These are phyloP conservation scores for Nephila pilipes DNA, from an alignment of 1,140 invertebrate genomes.

Conservation along the genomic window DNA sequence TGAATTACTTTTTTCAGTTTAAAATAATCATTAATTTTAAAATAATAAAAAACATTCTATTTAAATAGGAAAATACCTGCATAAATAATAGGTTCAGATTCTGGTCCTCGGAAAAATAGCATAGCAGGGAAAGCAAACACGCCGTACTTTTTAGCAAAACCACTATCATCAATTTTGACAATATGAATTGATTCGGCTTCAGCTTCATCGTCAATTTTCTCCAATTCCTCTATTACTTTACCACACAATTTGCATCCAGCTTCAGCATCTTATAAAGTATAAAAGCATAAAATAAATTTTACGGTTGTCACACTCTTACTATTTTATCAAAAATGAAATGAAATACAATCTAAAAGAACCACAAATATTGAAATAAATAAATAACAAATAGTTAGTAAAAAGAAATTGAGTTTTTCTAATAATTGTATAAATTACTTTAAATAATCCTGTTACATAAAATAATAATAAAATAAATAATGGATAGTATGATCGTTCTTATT, in stretches of 20 bases:
- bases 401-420: too few relatives aligned
- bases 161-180: conserved; percentile 95
- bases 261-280: conserved; percentile 88
- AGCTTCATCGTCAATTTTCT: conserved; percentile 81
- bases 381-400: too few relatives aligned
- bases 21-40: too few relatives aligned
- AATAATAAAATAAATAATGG: too few relatives aligned
- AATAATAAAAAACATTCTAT: too few relatives aligned
- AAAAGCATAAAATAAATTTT: neutral
- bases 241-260: conserved; percentile 94
- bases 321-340: too few relatives aligned
- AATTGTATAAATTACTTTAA: too few relatives aligned
- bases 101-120: conserved; percentile 83
- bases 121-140: conserved; percentile 81
- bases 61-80: conserved; percentile 85
- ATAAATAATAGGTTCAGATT: conserved; percentile 92
- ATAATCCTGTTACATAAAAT: too few relatives aligned
- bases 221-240: conserved; percentile 91
- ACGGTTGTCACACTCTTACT: neutral
- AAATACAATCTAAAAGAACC: too few relatives aligned
- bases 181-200: conserved; percentile 88
- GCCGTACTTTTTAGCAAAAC: conserved; percentile 89
- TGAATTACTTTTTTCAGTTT: too few relatives aligned
- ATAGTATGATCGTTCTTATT: too few relatives aligned
- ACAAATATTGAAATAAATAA: too few relatives aligned